Percentiles rank a stretch among this genome's conserved stretches.
Conservation (phyloP, 2,797 vertebrate genomes). For the Syndactyla subalaris region DNA sequence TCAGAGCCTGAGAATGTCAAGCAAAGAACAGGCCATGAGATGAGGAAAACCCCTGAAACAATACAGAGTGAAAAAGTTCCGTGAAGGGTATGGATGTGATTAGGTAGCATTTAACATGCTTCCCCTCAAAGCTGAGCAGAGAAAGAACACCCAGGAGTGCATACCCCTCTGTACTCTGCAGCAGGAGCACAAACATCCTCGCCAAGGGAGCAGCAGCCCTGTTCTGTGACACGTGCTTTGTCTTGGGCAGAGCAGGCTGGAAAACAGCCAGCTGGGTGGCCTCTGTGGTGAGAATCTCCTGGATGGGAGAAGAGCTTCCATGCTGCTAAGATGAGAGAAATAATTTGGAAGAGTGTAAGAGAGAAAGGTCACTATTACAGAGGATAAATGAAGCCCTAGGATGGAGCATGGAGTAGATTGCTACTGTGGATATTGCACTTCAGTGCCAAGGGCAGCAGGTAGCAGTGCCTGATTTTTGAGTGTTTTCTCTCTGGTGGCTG, state of each 20-base stretch:
- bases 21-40: background rate
- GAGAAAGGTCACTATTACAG: background rate
- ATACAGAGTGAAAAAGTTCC: background rate
- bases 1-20: background rate
- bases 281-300: background rate
- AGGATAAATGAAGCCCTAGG: background rate
- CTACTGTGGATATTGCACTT: background rate
- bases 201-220: background rate
- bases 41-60: background rate
- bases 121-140: background rate
- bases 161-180: background rate
- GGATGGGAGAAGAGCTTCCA: background rate
- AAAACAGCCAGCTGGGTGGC: background rate
- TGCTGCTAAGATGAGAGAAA: background rate
- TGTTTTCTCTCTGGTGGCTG: background rate
- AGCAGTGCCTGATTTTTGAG: background rate
- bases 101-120: fast-evolving
- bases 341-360: background rate
- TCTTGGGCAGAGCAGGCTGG: background rate
- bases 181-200: background rate
- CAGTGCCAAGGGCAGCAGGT: background rate
- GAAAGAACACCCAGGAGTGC: background rate
- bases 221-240: fast-evolving
- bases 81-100: background rate
- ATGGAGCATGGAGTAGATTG: background rate